These are phyloP conservation scores for Eudemis profundana DNA, from an alignment of 2,888 invertebrate species.

Conservation along the genomic window DNA sequence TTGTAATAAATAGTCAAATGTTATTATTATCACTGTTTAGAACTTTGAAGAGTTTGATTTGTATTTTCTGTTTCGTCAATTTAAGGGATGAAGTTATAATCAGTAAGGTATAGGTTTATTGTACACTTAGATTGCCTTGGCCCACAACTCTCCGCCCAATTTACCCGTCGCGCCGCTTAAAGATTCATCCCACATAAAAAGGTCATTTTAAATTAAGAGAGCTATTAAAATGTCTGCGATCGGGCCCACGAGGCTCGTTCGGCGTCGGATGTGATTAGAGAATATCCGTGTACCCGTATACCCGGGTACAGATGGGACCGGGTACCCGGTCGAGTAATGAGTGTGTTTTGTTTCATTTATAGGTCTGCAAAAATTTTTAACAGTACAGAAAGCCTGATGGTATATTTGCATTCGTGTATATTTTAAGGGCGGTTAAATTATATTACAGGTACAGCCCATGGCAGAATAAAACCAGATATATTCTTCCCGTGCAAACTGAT, in stretches of 20 bases:
- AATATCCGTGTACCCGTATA: neutral
- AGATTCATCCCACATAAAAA: slow-evolving; percentile 37
- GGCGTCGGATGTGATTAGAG: slow-evolving; percentile 36
- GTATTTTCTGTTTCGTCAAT: too few relatives aligned
- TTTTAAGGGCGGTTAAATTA: too few relatives aligned
- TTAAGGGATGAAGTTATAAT: too few relatives aligned
- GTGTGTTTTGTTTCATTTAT: slow-evolving; percentile 18
- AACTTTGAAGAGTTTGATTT: neutral
- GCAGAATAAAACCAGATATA: too few relatives aligned
- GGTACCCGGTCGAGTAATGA: slow-evolving; percentile 10
- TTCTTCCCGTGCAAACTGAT: too few relatives aligned
- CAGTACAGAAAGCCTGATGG: neutral
- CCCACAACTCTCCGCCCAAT: slow-evolving; percentile 7
- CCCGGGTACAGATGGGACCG: slow-evolving; percentile 8
- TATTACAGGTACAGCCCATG: too few relatives aligned
- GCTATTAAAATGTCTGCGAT: slow-evolving; percentile 40
- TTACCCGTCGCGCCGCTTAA: neutral
- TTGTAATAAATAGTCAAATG: too few relatives aligned
- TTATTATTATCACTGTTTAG: neutral
- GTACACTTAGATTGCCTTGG: neutral
- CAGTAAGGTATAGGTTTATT: too few relatives aligned
- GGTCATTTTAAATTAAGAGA: slow-evolving; percentile 40
- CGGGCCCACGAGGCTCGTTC: slow-evolving; percentile 22
- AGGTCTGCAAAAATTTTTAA: neutral
- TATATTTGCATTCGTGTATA: too few relatives aligned